Base-by-base conservation (phyloP, 1,140 invertebrate genomes). In the Parasteatoda tepidariorum region DNA sequence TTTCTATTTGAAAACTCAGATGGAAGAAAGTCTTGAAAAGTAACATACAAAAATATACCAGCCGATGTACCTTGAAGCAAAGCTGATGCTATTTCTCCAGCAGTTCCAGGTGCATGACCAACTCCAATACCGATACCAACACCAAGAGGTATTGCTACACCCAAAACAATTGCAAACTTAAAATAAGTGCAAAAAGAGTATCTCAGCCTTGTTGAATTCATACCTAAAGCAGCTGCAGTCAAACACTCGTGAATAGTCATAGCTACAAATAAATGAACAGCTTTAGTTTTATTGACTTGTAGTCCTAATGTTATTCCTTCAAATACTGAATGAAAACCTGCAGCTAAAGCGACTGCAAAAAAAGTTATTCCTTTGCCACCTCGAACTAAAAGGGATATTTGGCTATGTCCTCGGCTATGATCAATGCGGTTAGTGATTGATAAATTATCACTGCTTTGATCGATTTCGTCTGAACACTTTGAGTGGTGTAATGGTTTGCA, bases 281-380 rank as follows among this genome's bases (percentile, higher is more conserved):
- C 88, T 71, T 86, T 87, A 11, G 81, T 73, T 13, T 64, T 64
- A 48, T 86, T 82, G 24, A 84, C 88, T 73, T 90, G 88, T 18
- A 90, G 86, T 18, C 90, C 89, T 18, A 90, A 84, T 15, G 90
- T 89, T 26, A 91, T 84, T 41, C 89, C 89, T 88, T 90, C 89
- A 82, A 90, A 90, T 15, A 90, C 67, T 4, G 89, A 89, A 85
- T 90, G 89, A 54, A 90, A 78, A 26, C 89, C 88, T 9, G 89
- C 85, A 9, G 89, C 89, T 30, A 90, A 78, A 24, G 90, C 82
- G 7, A 90, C 84, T n/a, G 90, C 71, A 34, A 89, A 83, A 76
- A 88, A 88, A 11, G 86, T 70, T 11, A 90, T 66, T 9, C 86
- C 79, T 13, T 67, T 74, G n/a, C 41, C 76, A 68, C 84, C 30